Evolutionary conservation across 2,113 vertebrate species (phyloP), one percentile per base, ranked within the genome.

Genomic region (Mesocricetus auratus): DNA sequence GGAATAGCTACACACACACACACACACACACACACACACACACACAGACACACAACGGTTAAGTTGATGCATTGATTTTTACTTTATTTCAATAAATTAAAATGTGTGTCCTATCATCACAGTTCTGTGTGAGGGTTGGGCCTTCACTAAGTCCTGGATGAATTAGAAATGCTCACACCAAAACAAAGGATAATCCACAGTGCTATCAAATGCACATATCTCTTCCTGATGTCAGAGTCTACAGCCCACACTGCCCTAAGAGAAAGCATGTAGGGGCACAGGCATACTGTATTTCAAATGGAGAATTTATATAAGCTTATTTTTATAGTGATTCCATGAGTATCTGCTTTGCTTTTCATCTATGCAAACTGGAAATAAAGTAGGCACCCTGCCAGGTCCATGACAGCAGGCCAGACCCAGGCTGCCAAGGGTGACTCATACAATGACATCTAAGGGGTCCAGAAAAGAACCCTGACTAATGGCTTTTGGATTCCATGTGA

Each of bases 391-490:
- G 95, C 98, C 98, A 98, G 97, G 95, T 96, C 97, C 96, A 97
- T 97, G 97, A 97, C 98, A 96, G 98, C 96, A 96, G 97, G 97
- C 97, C 97, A 92, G 97, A 96, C 98, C 97, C 91, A 45, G 98
- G 98, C 99, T 99, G 98, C 99, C 94, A 98, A 97, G 98, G 98
- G 98, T 99, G 98, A 99, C 98, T 98, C 94, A 29, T 89, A 98
- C 97, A 98, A 98, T 98, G 98, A 99, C 99, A 99, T 98, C 97
- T 98, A 97, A 82, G 31, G 98, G 98, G 98, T 98, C 98, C 94
- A 98, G 98, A 98, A 99, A 99, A 99, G 99, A 99, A 98, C 94
- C 95, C 98, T 98, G 98, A 99, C 98, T 99, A 99, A 99, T 99
- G 99, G 98, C 99, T 99, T 99, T 98, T 98, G 98, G 98, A 98